Evolutionary conservation across 2,113 vertebrate species (phyloP), one percentile per base, ranked within the genome.

Genomic region (Jacana jacana): DNA sequence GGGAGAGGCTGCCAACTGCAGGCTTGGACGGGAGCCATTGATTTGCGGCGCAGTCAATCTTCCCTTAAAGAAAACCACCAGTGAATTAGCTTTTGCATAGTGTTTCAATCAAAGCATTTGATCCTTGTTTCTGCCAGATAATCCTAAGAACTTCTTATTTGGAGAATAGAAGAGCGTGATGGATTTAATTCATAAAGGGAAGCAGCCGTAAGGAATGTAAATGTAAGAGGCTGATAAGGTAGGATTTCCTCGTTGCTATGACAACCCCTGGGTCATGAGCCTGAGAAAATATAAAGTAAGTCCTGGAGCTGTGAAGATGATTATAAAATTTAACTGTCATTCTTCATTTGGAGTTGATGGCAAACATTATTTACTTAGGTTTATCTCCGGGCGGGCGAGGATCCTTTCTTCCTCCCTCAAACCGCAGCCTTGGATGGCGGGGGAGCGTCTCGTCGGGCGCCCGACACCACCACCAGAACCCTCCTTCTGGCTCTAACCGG

Each of bases 301-400:
- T 98, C 98, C 98, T 98, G 98, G 96, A 98, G 97, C 98, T 98
- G 98, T 97, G 98, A 98, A 98, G 98, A 98, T 98, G 98, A 98
- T 98, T 98, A 99, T 98, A 98, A 98, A 98, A 98, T 98, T 98
- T 98, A 98, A 98, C 98, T 99, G 98, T 99, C 98, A 98, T 98
- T 98, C 98, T 98, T 98, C 98, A 98, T 98, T 98, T 98, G 98
- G 97, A 98, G 97, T 98, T 98, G 97, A 98, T 98, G 98, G 98
- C 98, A 98, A 98, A 98, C 97, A 95, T 98, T 98, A 98, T 98
- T 98, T 98, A 98, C 98, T 98, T 97, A 98, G 97, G 97, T 98
- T 98, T 98, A 98, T 98, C 98, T 98, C 93, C 97, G 97, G 96
- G 97, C 97, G 84, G 96, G 95, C 94, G 17, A 97, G 95, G 97